phyloP scores from a whole-genome alignment of 2,888 invertebrate species.

The Brachypterus glaber region DNA sequence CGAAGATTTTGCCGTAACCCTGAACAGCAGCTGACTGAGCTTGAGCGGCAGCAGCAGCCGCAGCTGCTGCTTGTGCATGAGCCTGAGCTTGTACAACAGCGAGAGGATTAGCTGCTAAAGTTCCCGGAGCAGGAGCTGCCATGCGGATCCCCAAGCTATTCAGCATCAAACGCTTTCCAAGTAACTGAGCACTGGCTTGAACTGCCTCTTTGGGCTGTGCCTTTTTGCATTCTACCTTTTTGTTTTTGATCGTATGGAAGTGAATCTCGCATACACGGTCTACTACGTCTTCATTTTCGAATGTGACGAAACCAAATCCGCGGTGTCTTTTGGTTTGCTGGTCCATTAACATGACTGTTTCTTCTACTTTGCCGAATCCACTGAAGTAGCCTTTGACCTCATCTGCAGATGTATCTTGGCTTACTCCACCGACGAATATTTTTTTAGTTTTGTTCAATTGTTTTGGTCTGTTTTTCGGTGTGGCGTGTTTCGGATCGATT shows the following conservation, averaged over 20 bases:
- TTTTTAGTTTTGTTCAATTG: conserved; percentile 76
- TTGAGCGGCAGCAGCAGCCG: conserved; percentile 48
- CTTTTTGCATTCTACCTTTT: conserved; percentile 82
- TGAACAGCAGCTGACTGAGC: conserved; percentile 53
- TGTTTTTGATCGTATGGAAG: conserved; percentile 87
- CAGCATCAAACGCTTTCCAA: conserved; percentile 60
- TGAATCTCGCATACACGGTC: conserved; percentile 90
- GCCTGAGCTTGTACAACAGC: conserved; percentile 44
- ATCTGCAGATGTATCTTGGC: conserved; percentile 84
- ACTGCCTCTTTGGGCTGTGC: conserved; percentile 87
- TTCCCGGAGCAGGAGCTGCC: conserved; percentile 47
- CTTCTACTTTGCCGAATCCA: conserved; percentile 83
- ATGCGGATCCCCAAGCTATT: conserved; percentile 62
- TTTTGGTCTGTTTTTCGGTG: conserved; percentile 80
- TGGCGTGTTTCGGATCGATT: conserved; percentile 90
- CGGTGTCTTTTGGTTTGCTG: conserved; percentile 87
- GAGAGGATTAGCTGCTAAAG: conserved; percentile 48
- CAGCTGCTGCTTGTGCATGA: conserved; percentile 39
- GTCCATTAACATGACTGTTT: conserved; percentile 90
- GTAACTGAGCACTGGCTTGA: conserved; percentile 53
- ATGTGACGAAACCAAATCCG: conserved; percentile 86
- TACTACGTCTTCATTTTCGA: conserved; percentile 84
- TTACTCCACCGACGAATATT: conserved; percentile 86
- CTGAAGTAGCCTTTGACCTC: conserved; percentile 85
- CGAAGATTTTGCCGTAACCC: conserved; percentile 57